These are phyloP conservation scores for Ladona fulva DNA, from an alignment of 1,140 invertebrate species.

Conservation along the genomic window DNA sequence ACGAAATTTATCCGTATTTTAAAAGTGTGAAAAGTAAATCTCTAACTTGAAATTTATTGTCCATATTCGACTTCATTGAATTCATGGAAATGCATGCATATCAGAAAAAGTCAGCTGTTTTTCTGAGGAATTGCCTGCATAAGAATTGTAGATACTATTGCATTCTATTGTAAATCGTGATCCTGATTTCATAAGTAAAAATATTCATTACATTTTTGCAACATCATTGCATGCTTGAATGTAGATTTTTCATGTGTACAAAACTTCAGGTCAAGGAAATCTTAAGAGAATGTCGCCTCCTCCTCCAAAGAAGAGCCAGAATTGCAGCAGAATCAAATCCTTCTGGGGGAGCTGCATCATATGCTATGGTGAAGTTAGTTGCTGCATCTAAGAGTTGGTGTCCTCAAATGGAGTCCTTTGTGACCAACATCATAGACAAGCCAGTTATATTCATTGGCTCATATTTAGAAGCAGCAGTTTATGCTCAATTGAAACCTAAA, in stretches of 20 bases:
- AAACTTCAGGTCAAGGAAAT: slow-evolving; percentile 26
- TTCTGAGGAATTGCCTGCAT: too few relatives aligned
- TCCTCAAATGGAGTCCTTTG: slow-evolving; percentile 27
- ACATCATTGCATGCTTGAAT: too few relatives aligned
- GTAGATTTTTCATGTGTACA: too few relatives aligned
- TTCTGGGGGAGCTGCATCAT: not conserved
- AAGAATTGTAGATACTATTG: too few relatives aligned
- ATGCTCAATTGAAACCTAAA: slow-evolving; percentile 20
- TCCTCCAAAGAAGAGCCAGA: slow-evolving; percentile 27
- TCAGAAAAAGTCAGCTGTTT: too few relatives aligned
- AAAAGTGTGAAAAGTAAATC: not conserved
- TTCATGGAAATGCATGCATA: too few relatives aligned
- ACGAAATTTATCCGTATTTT: not conserved
- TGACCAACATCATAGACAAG: slow-evolving; percentile 25
- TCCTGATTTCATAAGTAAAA: too few relatives aligned
- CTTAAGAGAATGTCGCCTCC: slow-evolving; percentile 28
- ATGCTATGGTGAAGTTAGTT: not conserved
- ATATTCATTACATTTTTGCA: too few relatives aligned
- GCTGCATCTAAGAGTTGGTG: not conserved
- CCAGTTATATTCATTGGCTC: slow-evolving; percentile 36
- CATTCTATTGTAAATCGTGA: too few relatives aligned
- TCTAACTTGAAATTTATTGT: slow-evolving; percentile 16
- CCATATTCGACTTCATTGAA: too few relatives aligned
- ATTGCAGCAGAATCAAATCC: slow-evolving; percentile 17
- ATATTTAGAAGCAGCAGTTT: slow-evolving; percentile 34